phyloP scores from a whole-genome alignment of 2,113 vertebrate genomes.

The Zosterops lateralis region DNA sequence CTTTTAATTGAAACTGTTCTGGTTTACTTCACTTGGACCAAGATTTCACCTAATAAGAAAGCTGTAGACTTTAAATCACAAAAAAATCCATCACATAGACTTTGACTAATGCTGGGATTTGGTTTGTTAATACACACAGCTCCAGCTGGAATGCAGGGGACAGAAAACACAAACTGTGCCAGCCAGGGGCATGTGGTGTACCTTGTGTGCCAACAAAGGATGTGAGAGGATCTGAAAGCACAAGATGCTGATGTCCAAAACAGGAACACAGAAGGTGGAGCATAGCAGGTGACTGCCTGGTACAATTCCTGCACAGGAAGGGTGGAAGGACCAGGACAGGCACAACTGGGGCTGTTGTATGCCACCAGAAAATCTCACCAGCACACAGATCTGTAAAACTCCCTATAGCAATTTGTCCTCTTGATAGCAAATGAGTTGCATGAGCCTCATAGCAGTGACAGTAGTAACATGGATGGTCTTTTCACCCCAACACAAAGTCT shows the following conservation, averaged over 20 bases:
- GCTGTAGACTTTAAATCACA: background rate
- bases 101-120: background rate
- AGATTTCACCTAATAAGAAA: background rate
- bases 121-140: background rate
- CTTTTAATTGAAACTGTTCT: background rate
- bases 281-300: background rate
- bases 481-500: background rate
- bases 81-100: background rate
- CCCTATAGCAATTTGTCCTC: fast-evolving
- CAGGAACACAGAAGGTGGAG: background rate
- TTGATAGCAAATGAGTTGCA: fast-evolving
- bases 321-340: background rate
- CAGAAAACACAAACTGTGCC: background rate
- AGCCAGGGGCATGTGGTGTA: background rate
- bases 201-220: background rate
- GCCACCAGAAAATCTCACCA: background rate
- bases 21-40: background rate
- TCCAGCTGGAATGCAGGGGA: background rate
- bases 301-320: background rate
- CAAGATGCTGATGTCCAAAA: background rate
- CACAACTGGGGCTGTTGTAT: background rate
- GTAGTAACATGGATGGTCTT: fast-evolving
- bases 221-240: background rate
- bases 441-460: too few species aligned
- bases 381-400: background rate